Base-by-base conservation (phyloP, 92 coral and sea anemone genomes). In the Ricordea florida region DNA sequence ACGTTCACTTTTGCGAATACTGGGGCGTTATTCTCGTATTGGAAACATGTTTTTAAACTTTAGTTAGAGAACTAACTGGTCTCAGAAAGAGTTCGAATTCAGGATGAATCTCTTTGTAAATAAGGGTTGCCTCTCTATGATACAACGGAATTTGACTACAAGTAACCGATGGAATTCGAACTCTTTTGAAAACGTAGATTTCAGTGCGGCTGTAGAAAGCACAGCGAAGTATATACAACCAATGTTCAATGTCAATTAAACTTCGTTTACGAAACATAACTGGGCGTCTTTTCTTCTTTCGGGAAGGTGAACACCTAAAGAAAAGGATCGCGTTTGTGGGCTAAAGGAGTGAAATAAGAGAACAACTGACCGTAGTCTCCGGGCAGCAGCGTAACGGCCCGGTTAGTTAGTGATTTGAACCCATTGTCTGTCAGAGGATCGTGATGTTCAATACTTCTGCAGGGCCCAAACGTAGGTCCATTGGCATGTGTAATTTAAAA, bases 61-160 rank as follows among this genome's bases (percentile, higher is more conserved):
- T 66, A 66, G 73, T 66, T 66, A 69, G 76, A 35, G 18, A 16
- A 69, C 48, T 52, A 36, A 69, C 76, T 69, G 50, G 3, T 53
- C 43, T 25, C 75, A 68, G 48, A 50, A 33, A 34, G 76, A 52
- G 76, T 52, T 69, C 76, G 76, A 69, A 51, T 38, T 69, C 62
- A 15, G 61, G 46, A 52, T 35, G 37, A 66, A 66, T 46, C 40
- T 73, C 82, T 73, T 73, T 82, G 87, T 82, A 82, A 82, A 82
- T 82, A 82, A 74, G 51, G 72, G 42, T 73, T 65, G 81, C 75
- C 61, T 52, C 53, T 32, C 10, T 70, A 51, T 34, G 37, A 35
- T 51, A 63, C 50, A 52, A 51, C 37, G 76, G 63, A 69, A 36
- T 26, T 69, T 50, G 46, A 34, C 51, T 69, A 15, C 62, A 34